Conservation (phyloP, 2,113 vertebrate species). For the Callorhinus ursinus region DNA sequence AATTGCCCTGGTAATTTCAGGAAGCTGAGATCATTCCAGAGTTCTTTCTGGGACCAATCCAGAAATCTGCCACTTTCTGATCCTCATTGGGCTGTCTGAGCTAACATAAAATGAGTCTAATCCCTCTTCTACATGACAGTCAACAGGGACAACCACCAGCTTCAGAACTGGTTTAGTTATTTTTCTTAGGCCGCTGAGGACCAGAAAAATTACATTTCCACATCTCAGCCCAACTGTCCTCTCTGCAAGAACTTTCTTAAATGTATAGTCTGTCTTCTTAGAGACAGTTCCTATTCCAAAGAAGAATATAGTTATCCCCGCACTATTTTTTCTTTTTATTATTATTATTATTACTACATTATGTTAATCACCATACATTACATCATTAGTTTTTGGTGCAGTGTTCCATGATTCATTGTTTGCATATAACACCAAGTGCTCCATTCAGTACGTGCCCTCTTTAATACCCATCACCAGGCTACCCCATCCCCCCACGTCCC, state of each 20-base stretch:
- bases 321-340: neutral
- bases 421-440: too few relatives aligned
- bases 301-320: neutral
- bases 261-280: neutral
- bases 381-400: too few relatives aligned
- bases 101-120: conserved; percentile 5
- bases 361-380: too few relatives aligned
- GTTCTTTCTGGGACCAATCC: neutral
- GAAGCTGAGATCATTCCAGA: neutral
- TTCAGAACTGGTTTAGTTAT: conserved; percentile 26
- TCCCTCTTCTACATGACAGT: neutral
- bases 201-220: conserved; percentile 49
- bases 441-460: too few relatives aligned
- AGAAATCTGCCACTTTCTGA: neutral
- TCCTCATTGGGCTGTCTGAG: neutral
- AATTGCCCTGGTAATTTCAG: neutral
- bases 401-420: too few relatives aligned
- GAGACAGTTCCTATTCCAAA: neutral
- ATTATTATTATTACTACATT: too few relatives aligned
- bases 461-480: too few relatives aligned
- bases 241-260: conserved; percentile 50
- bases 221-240: conserved; percentile 29
- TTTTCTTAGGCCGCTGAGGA: conserved; percentile 12
- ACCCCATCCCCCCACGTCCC: too few relatives aligned
- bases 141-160: neutral